Percentiles rank a stretch among this genome's conserved stretches.
These are phyloP conservation scores for Nephrotoma guestfalica DNA, from an alignment of 2,888 invertebrate species.

Conservation along the genomic window DNA sequence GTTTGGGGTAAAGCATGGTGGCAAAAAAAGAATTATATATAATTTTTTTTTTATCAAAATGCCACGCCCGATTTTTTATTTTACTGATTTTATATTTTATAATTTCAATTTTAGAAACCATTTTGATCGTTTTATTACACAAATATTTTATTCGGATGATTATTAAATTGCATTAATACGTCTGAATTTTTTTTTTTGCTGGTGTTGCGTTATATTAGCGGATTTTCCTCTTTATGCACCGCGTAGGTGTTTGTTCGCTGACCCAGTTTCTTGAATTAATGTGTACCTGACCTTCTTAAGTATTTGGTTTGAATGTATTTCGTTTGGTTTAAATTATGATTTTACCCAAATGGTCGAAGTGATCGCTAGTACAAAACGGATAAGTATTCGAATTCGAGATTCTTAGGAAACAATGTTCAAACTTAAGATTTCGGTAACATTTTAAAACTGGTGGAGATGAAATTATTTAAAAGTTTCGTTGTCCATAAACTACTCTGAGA, in stretches of 20 bases:
- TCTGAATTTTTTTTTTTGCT: background rate
- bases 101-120: background rate
- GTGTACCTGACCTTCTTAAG: background rate
- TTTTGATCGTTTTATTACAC: background rate
- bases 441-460: too few relatives aligned
- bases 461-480: too few relatives aligned
- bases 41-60: background rate
- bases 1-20: background rate
- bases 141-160: background rate
- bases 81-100: background rate
- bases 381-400: too few relatives aligned
- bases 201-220: background rate
- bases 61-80: background rate
- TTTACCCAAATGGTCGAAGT: too few relatives aligned
- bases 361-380: too few relatives aligned
- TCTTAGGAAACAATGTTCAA: too few relatives aligned
- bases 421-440: too few relatives aligned
- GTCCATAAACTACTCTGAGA: too few relatives aligned
- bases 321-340: background rate
- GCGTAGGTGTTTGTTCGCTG: background rate
- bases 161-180: background rate
- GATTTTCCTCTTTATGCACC: background rate
- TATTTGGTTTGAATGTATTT: background rate
- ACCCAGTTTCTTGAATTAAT: background rate
- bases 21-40: background rate